Evolutionary conservation across 2,888 invertebrate species (phyloP).

Genomic region (Aproaerema taeniolella): DNA sequence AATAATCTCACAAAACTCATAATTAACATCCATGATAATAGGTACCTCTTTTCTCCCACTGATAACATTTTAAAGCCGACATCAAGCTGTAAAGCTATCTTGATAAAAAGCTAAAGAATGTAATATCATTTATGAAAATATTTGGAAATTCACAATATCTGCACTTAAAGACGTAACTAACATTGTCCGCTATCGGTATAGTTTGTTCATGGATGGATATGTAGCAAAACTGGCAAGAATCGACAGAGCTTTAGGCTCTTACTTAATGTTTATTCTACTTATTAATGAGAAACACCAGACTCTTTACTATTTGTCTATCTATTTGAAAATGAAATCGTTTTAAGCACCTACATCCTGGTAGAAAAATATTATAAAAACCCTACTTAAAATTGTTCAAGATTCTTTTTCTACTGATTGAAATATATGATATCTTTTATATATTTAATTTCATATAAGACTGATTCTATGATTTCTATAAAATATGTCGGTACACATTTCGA

Average conservation of each 20-base stretch:
- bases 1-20: constrained; percentile 51
- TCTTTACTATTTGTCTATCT: constrained; percentile 55
- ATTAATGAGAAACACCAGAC: constrained; percentile 61
- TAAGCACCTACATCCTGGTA: constrained; percentile 69
- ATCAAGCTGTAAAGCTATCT: constrained; percentile 70
- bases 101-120: constrained; percentile 64
- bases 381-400: constrained; percentile 65
- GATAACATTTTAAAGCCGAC: constrained; percentile 73
- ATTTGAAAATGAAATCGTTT: constrained; percentile 55
- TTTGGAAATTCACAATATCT: constrained; percentile 51
- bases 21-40: constrained; percentile 67
- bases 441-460: constrained; percentile 40
- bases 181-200: constrained; percentile 51
- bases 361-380: constrained; percentile 65
- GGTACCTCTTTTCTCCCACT: constrained; percentile 71
- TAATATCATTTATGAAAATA: constrained; percentile 66
- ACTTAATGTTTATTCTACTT: constrained; percentile 49
- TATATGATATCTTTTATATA: constrained; percentile 38
- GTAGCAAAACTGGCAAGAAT: constrained; percentile 70
- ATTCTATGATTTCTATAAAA: constrained; percentile 54
- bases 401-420: constrained; percentile 44
- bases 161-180: constrained; percentile 53
- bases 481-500: constrained; percentile 64
- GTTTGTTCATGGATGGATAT: constrained; percentile 68
- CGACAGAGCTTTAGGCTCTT: constrained; percentile 44